These are phyloP conservation scores for Crotalus helleri DNA, from an alignment of 2,113 vertebrate species.

Conservation along the genomic window DNA sequence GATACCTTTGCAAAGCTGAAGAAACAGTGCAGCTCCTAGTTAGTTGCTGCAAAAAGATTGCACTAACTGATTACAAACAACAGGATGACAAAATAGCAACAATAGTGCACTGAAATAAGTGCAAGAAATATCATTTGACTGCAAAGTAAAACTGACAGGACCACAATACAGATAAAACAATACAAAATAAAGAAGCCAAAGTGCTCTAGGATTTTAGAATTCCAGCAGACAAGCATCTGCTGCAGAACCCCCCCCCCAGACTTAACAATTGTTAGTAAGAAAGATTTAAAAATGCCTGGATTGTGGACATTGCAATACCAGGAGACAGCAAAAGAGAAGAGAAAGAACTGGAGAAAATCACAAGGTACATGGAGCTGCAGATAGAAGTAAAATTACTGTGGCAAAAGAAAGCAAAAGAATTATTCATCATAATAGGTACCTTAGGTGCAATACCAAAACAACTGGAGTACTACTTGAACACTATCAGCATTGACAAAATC, in stretches of 20 bases:
- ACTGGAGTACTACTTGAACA: not conserved
- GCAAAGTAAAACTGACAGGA: not conserved
- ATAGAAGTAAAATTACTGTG: not conserved
- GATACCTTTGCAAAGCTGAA: not conserved
- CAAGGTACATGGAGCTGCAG: not conserved
- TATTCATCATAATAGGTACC: too few relatives aligned
- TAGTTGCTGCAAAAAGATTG: not conserved
- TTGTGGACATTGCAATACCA: not conserved
- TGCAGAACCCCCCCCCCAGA: not conserved
- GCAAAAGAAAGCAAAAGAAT: not conserved
- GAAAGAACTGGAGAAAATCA: not conserved
- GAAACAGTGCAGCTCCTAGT: not conserved
- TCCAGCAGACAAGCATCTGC: not conserved
- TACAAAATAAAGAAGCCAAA: not conserved
- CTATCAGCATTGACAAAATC: not conserved
- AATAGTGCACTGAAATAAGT: not conserved
- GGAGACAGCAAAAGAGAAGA: not conserved
- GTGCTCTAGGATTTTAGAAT: not conserved
- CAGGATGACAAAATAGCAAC: not conserved
- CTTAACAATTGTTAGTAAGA: not conserved
- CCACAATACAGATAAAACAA: not conserved
- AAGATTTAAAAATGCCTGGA: not conserved
- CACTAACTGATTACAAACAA: not conserved
- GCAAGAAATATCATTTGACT: not conserved
- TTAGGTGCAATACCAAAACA: not conserved